These are phyloP conservation scores for Nannoperca obscura DNA, from an alignment of 2,797 vertebrate species.

Conservation along the genomic window DNA sequence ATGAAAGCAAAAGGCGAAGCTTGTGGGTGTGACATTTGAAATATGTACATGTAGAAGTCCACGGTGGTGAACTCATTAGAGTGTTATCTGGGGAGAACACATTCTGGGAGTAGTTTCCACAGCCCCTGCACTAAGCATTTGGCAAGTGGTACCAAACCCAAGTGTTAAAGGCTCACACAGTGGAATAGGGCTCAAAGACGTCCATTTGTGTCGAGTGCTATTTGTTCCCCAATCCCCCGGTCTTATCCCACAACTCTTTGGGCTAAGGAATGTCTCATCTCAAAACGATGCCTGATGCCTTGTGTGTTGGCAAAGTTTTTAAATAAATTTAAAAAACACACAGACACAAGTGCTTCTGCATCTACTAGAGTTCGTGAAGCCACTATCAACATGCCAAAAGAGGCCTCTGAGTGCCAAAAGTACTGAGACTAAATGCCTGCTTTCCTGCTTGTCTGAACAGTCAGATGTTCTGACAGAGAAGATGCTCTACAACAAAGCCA, in stretches of 20 bases:
- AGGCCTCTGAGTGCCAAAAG: slow-evolving; percentile 35
- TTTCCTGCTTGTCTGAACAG: slow-evolving; percentile 80
- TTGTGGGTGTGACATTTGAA: slow-evolving; percentile 63
- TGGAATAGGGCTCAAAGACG: slow-evolving; percentile 65
- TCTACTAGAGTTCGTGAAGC: slow-evolving; percentile 46
- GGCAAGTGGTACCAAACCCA: slow-evolving; percentile 76
- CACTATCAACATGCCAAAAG: slow-evolving; percentile 53
- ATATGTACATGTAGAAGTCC: slow-evolving; percentile 57
- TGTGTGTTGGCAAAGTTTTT: slow-evolving; percentile 43
- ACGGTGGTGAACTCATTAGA: slow-evolving; percentile 63
- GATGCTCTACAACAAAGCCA: slow-evolving; percentile 53
- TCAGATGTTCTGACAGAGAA: slow-evolving; percentile 59
- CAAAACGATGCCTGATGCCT: slow-evolving; percentile 71
- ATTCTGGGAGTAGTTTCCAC: slow-evolving; percentile 75
- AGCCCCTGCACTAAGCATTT: slow-evolving; percentile 62
- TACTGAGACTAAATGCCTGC: slow-evolving; percentile 51
- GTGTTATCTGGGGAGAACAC: slow-evolving; percentile 70
- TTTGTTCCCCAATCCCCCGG: slow-evolving; percentile 81
- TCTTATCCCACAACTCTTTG: slow-evolving; percentile 75
- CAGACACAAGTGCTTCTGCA: slow-evolving; percentile 35
- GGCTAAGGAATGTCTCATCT: slow-evolving; percentile 74
- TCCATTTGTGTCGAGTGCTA: slow-evolving; percentile 68
- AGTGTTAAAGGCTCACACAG: slow-evolving; percentile 73
- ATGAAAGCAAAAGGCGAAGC: slow-evolving; percentile 5
- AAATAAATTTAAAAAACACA: slow-evolving; percentile 29